Percentiles rank a stretch among this genome's conserved stretches.
These are phyloP conservation scores for Choloepus hoffmanni DNA, from an alignment of 2,113 vertebrate genomes.

Conservation along the genomic window DNA sequence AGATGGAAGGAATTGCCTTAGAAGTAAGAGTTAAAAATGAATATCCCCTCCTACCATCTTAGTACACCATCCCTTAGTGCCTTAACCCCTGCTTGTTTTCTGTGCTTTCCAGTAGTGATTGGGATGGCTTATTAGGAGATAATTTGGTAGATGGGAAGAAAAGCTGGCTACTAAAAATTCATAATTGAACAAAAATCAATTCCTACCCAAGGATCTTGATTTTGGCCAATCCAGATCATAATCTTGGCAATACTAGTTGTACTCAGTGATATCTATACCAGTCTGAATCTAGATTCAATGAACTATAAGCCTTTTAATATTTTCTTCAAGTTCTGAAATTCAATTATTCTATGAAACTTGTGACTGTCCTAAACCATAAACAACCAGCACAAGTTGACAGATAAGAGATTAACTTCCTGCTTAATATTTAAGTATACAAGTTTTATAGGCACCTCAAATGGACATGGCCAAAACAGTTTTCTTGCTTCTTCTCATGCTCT, in stretches of 20 bases:
- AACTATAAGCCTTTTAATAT: background rate
- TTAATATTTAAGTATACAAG: background rate
- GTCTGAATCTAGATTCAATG: background rate
- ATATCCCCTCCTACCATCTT: background rate
- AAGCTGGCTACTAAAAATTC: background rate
- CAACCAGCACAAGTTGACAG: background rate
- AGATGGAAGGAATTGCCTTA: background rate
- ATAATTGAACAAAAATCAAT: background rate
- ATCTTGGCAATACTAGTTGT: background rate
- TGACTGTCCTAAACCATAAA: background rate
- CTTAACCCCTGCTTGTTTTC: background rate
- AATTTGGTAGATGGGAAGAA: background rate
- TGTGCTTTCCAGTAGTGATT: background rate
- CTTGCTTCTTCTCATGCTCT: background rate
- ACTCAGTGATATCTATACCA: background rate
- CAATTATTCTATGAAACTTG: background rate
- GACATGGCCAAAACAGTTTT: background rate
- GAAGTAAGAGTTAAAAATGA: conserved; percentile 45
- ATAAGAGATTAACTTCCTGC: background rate
- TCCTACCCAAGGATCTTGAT: background rate
- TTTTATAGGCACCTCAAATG: background rate
- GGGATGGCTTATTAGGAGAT: background rate
- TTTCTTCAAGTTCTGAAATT: conserved; percentile 32
- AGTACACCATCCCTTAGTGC: background rate
- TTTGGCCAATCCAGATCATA: background rate